These are phyloP conservation scores for Anas platyrhynchos DNA, from an alignment of 2,113 vertebrate species.

Conservation along the genomic window DNA sequence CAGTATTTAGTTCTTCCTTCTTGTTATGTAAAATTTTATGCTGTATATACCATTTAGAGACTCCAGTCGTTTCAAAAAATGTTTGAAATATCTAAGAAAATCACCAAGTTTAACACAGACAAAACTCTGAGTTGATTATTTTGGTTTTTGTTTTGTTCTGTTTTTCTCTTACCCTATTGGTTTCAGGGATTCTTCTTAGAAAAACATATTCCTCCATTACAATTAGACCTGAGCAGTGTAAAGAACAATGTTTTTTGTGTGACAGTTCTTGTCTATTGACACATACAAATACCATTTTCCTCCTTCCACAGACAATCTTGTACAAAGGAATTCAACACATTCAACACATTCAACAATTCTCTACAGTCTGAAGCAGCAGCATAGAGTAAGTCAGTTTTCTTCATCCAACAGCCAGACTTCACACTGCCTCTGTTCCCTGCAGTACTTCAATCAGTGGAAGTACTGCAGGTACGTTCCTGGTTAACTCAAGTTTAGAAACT, in stretches of 20 bases:
- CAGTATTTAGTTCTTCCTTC: not conserved
- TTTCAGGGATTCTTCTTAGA: not conserved
- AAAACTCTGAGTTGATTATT: not conserved
- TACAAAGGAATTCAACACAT: not conserved
- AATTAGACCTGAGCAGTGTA: not conserved
- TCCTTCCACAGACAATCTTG: not conserved
- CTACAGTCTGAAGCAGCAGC: not conserved
- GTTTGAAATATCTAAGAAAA: not conserved
- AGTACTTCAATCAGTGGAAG: not conserved
- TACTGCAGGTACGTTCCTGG: not conserved
- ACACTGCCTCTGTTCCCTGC: not conserved
- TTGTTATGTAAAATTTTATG: not conserved
- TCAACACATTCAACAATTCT: not conserved
- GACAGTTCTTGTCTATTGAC: not conserved
- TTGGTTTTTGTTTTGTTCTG: not conserved
- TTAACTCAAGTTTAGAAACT: not conserved
- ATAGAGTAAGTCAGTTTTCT: not conserved
- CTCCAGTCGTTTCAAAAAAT: not conserved
- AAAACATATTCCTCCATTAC: not conserved
- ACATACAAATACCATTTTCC: not conserved
- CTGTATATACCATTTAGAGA: not conserved
- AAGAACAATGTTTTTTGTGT: not conserved
- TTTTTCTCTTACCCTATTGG: not conserved
- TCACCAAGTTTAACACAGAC: rapidly evolving
- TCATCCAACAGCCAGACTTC: not conserved